Conservation (phyloP, 2,113 vertebrate genomes). For the Engystomops pustulosus region DNA sequence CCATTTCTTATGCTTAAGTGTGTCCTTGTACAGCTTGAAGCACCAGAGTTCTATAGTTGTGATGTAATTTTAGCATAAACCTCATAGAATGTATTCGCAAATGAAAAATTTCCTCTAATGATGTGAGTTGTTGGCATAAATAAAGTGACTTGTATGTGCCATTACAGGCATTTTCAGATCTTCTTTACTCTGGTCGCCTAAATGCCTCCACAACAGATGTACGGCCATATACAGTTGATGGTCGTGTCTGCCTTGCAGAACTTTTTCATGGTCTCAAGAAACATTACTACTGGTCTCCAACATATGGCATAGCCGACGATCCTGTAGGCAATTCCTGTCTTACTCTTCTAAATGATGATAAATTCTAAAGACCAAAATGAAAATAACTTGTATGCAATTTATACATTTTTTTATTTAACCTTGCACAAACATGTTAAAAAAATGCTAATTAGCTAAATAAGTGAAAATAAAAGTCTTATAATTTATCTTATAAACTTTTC, state of each 20-base stretch:
- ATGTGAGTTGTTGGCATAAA: neutral
- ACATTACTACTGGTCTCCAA: conserved; percentile 76
- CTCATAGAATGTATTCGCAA: too few species aligned
- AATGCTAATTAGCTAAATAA: too few species aligned
- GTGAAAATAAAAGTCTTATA: too few species aligned
- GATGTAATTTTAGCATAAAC: too few species aligned
- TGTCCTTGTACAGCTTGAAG: too few species aligned
- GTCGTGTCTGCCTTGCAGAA: conserved; percentile 74
- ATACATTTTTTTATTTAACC: too few species aligned
- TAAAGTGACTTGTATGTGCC: neutral
- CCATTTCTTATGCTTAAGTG: too few species aligned
- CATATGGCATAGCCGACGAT: conserved; percentile 7
- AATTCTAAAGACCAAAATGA: neutral
- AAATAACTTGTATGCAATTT: too few species aligned
- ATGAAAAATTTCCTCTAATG: neutral
- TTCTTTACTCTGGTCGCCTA: conserved; percentile 76
- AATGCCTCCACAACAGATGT: conserved; percentile 76
- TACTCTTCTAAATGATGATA: conserved; percentile 58
- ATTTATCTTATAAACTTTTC: too few species aligned
- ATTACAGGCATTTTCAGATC: conserved; percentile 79
- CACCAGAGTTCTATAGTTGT: too few species aligned
- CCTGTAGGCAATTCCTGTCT: conserved; percentile 69
- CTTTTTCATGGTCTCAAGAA: conserved; percentile 76
- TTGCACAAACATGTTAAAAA: too few species aligned
- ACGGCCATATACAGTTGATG: conserved; percentile 76